Conservation (phyloP, 2,888 invertebrate genomes). For the Schizotus pectinicornis region DNA sequence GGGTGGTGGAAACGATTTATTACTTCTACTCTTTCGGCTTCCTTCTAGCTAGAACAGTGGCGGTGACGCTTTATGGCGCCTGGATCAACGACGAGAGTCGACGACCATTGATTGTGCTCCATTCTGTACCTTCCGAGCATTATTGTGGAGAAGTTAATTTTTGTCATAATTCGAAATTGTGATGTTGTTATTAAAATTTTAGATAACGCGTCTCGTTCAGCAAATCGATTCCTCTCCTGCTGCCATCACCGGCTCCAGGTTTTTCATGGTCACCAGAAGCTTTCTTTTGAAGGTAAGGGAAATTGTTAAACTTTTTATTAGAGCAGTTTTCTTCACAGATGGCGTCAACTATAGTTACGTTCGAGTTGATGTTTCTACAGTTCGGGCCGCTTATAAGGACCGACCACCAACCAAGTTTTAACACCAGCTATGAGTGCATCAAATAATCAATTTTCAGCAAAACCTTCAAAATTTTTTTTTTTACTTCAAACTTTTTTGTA, state of each 20-base stretch:
- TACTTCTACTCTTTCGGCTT: conserved; percentile 72
- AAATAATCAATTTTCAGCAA: neutral
- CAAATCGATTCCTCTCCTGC: conserved; percentile 65
- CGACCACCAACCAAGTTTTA: neutral
- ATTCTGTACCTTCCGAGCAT: conserved; percentile 55
- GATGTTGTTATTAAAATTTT: conserved; percentile 23
- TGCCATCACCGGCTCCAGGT: conserved; percentile 65
- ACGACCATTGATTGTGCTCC: conserved; percentile 52
- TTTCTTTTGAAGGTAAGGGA: conserved; percentile 64
- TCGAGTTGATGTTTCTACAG: conserved; percentile 50
- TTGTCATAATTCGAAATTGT: neutral
- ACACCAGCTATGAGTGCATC: conserved; percentile 2
- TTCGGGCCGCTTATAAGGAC: conserved; percentile 41
- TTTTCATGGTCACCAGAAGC: conserved; percentile 63
- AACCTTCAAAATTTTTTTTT: too few species aligned
- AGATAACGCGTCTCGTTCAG: conserved; percentile 66
- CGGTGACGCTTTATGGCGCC: conserved; percentile 54
- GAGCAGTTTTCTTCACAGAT: conserved; percentile 39
- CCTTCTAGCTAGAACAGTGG: conserved; percentile 66
- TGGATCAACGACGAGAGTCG: conserved; percentile 55
- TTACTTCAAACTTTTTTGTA: too few species aligned
- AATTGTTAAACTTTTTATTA: conserved; percentile 1
- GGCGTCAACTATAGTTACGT: conserved; percentile 50
- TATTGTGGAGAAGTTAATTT: conserved; percentile 56
- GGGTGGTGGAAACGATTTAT: conserved; percentile 65